These are phyloP conservation scores for Drosophila helvetica DNA, from an alignment of 2,888 invertebrate genomes.

Conservation along the genomic window DNA sequence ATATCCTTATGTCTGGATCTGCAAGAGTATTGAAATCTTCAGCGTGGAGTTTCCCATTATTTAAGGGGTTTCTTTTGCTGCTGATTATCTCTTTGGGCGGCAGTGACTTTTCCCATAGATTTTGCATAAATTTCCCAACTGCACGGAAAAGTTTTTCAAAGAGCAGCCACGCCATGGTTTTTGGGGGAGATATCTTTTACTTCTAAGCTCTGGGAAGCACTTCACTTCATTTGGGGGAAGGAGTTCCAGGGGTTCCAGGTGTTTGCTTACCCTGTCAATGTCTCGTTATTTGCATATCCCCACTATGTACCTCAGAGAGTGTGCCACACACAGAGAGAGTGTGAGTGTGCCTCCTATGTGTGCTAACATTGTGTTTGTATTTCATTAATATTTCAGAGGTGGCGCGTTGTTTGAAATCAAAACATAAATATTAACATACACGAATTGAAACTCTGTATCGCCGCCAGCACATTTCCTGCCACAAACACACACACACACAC, in stretches of 20 bases:
- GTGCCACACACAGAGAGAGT: slow-evolving; percentile 16
- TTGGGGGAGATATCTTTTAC: slow-evolving; percentile 61
- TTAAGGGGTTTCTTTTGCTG: slow-evolving; percentile 14
- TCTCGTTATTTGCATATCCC: slow-evolving; percentile 73
- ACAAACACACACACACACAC: slow-evolving; percentile 16
- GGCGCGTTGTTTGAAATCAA: slow-evolving; percentile 80
- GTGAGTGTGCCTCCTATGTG: slow-evolving; percentile 34
- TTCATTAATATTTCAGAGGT: slow-evolving; percentile 82
- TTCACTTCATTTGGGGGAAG: slow-evolving; percentile 16
- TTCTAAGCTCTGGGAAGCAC: slow-evolving; percentile 77
- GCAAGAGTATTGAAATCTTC: background rate
- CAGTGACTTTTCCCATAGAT: slow-evolving; percentile 69
- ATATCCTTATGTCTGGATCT: no score
- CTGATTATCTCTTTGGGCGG: slow-evolving; percentile 68
- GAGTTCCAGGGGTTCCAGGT: slow-evolving; percentile 16
- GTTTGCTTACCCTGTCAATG: slow-evolving; percentile 51
- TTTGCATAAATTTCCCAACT: slow-evolving; percentile 70
- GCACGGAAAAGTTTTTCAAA: slow-evolving; percentile 45
- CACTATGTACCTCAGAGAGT: slow-evolving; percentile 58
- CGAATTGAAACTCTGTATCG: slow-evolving; percentile 80
- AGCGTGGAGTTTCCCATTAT: no score
- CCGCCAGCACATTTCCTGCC: slow-evolving; percentile 72
- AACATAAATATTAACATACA: slow-evolving; percentile 82
- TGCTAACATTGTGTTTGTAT: slow-evolving; percentile 80
- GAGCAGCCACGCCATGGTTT: slow-evolving; percentile 18